Conservation (phyloP, 2,113 vertebrate species). For the Centropristis striata region DNA sequence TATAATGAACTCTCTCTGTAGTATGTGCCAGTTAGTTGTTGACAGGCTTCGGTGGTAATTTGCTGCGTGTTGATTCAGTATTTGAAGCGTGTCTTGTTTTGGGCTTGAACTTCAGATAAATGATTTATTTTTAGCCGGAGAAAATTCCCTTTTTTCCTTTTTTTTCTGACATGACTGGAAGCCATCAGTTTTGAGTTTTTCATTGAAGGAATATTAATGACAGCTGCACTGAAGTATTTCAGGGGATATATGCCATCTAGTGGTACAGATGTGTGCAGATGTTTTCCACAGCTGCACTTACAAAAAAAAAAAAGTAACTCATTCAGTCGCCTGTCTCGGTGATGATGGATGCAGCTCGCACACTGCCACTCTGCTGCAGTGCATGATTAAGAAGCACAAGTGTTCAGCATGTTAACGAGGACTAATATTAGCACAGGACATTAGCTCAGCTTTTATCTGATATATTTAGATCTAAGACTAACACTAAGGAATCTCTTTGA, state of each 20-base stretch:
- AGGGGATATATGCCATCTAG: slow-evolving; percentile 73
- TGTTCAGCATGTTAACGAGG: background rate
- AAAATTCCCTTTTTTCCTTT: background rate
- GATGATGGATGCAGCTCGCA: background rate
- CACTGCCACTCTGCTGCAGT: background rate
- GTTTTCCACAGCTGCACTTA: slow-evolving; percentile 47
- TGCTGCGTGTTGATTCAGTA: slow-evolving; percentile 7
- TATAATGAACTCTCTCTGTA: slow-evolving; percentile 11
- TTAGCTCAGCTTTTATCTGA: slow-evolving; percentile 22
- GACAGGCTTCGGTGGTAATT: slow-evolving; percentile 16
- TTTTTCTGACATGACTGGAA: background rate
- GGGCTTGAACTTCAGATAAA: background rate
- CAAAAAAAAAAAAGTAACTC: background rate
- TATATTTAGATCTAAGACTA: slow-evolving; percentile 18
- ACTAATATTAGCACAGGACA: slow-evolving; percentile 34
- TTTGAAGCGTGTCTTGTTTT: slow-evolving; percentile 30
- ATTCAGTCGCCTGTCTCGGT: background rate
- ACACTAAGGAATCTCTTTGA: background rate
- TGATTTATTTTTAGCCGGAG: background rate
- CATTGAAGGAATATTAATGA: slow-evolving; percentile 26
- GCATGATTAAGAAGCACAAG: background rate
- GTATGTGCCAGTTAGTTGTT: slow-evolving; percentile 22
- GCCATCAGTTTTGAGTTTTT: slow-evolving; percentile 4
- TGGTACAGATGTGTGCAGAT: slow-evolving; percentile 68
- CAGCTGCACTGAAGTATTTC: slow-evolving; percentile 25